Percentiles rank a stretch among this genome's conserved stretches.
These are phyloP conservation scores for Malacosoma neustria DNA, from an alignment of 2,888 invertebrate species.

Conservation along the genomic window DNA sequence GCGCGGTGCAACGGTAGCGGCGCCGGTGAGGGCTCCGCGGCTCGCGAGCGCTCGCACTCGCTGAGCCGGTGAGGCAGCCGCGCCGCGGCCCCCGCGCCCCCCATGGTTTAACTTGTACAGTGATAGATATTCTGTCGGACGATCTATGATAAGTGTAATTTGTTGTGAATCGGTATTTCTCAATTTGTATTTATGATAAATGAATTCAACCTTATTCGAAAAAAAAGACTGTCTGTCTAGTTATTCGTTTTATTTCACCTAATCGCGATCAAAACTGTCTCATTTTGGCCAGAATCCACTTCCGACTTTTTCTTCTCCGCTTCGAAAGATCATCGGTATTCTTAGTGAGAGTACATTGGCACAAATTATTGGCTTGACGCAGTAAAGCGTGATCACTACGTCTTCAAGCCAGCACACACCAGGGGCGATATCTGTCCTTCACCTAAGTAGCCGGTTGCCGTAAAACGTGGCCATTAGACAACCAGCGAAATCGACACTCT, in stretches of 20 bases:
- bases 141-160: constrained; percentile 64
- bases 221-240: constrained; percentile 69
- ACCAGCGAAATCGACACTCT: too few relatives aligned
- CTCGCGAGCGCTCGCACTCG: constrained; percentile 74
- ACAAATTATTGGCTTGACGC: too few relatives aligned
- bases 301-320: too few relatives aligned
- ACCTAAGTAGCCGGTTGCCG: too few relatives aligned
- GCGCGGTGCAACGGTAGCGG: constrained; percentile 50
- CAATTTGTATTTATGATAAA: constrained; percentile 74
- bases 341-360: too few relatives aligned
- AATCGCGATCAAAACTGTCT: too few relatives aligned
- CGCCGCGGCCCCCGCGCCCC: constrained; percentile 18
- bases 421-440: too few relatives aligned
- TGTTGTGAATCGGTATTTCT: constrained; percentile 73
- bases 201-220: constrained; percentile 58
- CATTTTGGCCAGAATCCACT: too few relatives aligned
- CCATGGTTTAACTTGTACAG: constrained; percentile 44
- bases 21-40: constrained; percentile 48
- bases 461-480: too few relatives aligned
- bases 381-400: too few relatives aligned
- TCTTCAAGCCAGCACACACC: too few relatives aligned
- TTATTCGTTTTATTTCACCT: constrained; percentile 19
- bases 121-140: constrained; percentile 67
- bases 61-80: constrained; percentile 79
- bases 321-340: too few relatives aligned